Evolutionary conservation across 1,140 invertebrate genomes (phyloP).

Genomic region (Heliconius himera): DNA sequence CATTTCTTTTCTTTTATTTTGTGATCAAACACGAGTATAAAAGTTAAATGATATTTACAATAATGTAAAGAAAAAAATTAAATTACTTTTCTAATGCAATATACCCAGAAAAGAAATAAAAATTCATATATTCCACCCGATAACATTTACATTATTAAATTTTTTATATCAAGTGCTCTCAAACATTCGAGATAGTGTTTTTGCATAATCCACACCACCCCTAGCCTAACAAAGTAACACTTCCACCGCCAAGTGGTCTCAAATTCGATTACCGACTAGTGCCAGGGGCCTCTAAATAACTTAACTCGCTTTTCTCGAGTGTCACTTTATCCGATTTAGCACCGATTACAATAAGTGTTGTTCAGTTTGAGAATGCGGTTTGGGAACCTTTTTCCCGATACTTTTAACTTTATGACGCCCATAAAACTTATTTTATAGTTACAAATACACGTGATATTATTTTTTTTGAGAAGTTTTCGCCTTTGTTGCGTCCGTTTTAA

Average conservation of each 20-base stretch:
- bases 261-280: conserved; percentile 75
- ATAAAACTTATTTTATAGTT: conserved; percentile 41
- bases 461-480: conserved; percentile 15
- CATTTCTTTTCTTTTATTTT: too few relatives aligned
- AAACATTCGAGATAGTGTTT: conserved; percentile 32
- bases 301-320: conserved; percentile 68
- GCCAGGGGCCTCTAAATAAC: conserved; percentile 67
- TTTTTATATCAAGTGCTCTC: conserved; percentile 29
- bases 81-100: too few relatives aligned
- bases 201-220: conserved; percentile 43
- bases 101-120: too few relatives aligned
- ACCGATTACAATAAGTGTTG: conserved; percentile 72
- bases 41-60: too few relatives aligned
- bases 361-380: conserved; percentile 52
- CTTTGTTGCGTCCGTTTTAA: conserved; percentile 10
- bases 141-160: conserved; percentile 23
- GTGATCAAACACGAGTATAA: too few relatives aligned
- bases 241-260: conserved; percentile 68
- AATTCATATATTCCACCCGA: neutral
- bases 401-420: conserved; percentile 38
- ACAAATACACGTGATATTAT: conserved; percentile 15
- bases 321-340: conserved; percentile 71
- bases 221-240: conserved; percentile 72
- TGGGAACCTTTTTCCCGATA: conserved; percentile 42
- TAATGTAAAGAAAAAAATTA: too few relatives aligned